Evolutionary conservation across 2,113 vertebrate genomes (phyloP).

Genomic region (Rattus rattus): DNA sequence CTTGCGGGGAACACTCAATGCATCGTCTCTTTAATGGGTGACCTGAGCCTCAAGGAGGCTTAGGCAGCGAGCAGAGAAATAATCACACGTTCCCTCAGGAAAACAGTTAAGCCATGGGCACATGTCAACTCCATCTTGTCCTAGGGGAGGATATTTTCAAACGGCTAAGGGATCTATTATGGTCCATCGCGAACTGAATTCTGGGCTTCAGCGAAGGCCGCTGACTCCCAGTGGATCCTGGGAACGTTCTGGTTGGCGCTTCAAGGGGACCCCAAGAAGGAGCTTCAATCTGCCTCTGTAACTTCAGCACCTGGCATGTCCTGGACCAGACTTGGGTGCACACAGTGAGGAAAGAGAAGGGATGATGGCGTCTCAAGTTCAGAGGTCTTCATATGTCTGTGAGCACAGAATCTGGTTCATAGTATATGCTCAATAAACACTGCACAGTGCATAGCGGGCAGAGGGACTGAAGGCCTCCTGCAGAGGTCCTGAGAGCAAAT

Average conservation of each 20-base stretch:
- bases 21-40: neutral
- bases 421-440: accelerated
- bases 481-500: neutral
- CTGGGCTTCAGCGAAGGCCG: neutral
- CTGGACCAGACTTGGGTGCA: neutral
- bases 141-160: neutral
- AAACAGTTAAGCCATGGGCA: neutral
- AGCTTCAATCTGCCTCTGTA: neutral
- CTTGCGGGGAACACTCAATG: neutral
- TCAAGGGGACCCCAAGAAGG: neutral
- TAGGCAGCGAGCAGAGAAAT: neutral
- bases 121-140: neutral
- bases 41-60: neutral
- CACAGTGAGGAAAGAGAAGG: neutral
- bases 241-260: too few relatives aligned
- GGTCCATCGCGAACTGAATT: neutral
- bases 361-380: neutral
- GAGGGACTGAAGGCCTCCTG: neutral
- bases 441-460: accelerated
- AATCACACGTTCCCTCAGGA: neutral
- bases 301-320: neutral
- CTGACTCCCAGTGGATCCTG: neutral
- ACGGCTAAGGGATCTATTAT: accelerated
- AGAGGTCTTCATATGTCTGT: accelerated
- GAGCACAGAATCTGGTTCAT: accelerated